A percentile compares a stretch with the other conserved stretches of the same genome.
phyloP scores from a whole-genome alignment of 2,888 invertebrate species.

The Microctonus aethiopoides region DNA sequence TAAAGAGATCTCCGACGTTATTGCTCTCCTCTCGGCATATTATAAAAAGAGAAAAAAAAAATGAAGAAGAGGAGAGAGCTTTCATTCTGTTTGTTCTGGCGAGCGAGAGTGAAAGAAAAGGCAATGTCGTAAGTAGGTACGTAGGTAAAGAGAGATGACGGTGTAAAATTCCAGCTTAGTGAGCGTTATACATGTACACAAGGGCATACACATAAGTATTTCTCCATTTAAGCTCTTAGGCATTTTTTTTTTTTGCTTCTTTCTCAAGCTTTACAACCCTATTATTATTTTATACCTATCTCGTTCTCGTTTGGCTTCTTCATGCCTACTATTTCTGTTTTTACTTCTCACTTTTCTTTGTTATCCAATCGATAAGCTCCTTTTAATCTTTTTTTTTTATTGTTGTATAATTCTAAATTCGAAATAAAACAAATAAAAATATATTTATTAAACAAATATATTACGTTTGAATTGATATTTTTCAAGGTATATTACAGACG shows the following conservation, averaged over 20 bases:
- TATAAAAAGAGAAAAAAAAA: slow-evolving; percentile 42
- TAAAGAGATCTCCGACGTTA: slow-evolving; percentile 52
- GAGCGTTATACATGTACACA: neutral
- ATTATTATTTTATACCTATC: neutral
- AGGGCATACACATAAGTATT: neutral
- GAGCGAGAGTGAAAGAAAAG: slow-evolving; percentile 7
- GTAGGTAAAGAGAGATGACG: neutral
- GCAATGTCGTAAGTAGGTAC: slow-evolving; percentile 7
- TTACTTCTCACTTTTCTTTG: neutral
- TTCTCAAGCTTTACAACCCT: neutral
- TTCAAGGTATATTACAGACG: neutral
- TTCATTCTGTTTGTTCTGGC: slow-evolving; percentile 26
- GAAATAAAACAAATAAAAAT: too few species aligned
- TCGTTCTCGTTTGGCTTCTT: neutral
- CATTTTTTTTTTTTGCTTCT: slow-evolving; percentile 1
- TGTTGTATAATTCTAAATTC: too few species aligned
- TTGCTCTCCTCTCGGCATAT: neutral
- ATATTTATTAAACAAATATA: too few species aligned
- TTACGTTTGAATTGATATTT: neutral
- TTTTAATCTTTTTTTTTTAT: neutral
- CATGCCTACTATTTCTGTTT: neutral
- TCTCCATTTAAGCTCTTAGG: neutral
- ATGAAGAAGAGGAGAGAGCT: slow-evolving; percentile 35
- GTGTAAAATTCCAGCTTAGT: slow-evolving; percentile 5
- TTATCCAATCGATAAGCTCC: neutral